Evolutionary conservation across 2,888 invertebrate genomes (phyloP).

Genomic region (Andrena trimmerana): DNA sequence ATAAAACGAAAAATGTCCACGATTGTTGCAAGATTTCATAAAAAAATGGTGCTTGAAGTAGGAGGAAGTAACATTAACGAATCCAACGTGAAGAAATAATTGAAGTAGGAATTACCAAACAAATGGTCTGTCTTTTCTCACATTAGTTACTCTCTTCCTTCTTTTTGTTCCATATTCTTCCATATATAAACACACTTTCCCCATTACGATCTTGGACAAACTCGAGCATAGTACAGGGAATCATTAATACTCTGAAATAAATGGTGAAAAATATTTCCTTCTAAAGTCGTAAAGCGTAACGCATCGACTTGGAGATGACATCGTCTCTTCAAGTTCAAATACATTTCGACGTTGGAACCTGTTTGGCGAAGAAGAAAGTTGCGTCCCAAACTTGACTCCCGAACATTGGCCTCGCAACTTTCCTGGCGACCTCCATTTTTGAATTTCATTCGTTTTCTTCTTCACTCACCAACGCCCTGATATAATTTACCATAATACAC

Average conservation of each 20-base stretch:
- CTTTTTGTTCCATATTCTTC: neutral
- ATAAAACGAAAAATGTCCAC: neutral
- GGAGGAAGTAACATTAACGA: neutral
- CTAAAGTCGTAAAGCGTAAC: neutral
- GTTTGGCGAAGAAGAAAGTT: slow-evolving; percentile 70
- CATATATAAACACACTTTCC: slow-evolving; percentile 10
- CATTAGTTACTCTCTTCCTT: neutral
- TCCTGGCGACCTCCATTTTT: slow-evolving; percentile 67
- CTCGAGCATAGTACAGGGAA: neutral
- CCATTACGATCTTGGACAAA: neutral
- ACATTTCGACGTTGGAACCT: slow-evolving; percentile 57
- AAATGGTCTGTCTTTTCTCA: neutral
- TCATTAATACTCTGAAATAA: neutral
- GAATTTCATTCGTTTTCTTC: slow-evolving; percentile 38
- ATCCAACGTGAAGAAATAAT: neutral
- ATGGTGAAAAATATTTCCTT: neutral
- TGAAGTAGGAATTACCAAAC: neutral
- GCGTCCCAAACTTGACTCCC: slow-evolving; percentile 63
- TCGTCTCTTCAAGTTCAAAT: slow-evolving; percentile 52
- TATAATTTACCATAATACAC: neutral
- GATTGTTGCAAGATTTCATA: neutral
- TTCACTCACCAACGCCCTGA: neutral
- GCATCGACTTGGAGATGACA: slow-evolving; percentile 44
- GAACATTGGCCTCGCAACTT: slow-evolving; percentile 59
- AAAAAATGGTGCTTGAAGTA: neutral